These are phyloP conservation scores for Muscina levida DNA, from an alignment of 2,888 invertebrate species.

Conservation along the genomic window DNA sequence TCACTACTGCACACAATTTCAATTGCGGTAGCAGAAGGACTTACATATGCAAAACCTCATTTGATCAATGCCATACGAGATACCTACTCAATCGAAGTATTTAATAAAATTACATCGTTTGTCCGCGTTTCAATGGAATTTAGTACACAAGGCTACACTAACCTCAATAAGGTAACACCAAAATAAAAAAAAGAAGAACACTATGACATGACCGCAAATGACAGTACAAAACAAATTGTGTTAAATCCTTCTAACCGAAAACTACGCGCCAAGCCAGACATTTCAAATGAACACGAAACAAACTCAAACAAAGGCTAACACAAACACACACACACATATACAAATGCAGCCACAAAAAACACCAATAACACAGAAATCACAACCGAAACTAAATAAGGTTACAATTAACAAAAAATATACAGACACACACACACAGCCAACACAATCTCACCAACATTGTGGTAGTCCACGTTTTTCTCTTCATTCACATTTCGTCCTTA, in stretches of 20 bases:
- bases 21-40: too few relatives aligned
- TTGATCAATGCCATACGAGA: too few relatives aligned
- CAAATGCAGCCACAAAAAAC: constrained; percentile 6
- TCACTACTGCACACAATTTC: too few relatives aligned
- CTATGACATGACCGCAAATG: constrained; percentile 29
- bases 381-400: constrained; percentile 48
- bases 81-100: too few relatives aligned
- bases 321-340: neutral
- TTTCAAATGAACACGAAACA: constrained; percentile 10
- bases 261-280: constrained; percentile 30
- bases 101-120: too few relatives aligned
- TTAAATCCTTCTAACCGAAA: constrained; percentile 47
- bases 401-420: constrained; percentile 44
- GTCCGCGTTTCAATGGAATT: too few relatives aligned
- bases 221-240: constrained; percentile 37
- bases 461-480: constrained; percentile 59
- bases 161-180: too few relatives aligned
- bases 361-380: constrained; percentile 41
- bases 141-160: constrained; percentile 7
- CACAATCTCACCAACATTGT: constrained; percentile 58
- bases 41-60: too few relatives aligned
- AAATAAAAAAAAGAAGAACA: too few relatives aligned
- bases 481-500: neutral
- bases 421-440: constrained; percentile 12
- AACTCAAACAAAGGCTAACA: constrained; percentile 22